Evolutionary conservation across 1,140 invertebrate genomes (phyloP).

Genomic region (Eriosoma lanigerum): DNA sequence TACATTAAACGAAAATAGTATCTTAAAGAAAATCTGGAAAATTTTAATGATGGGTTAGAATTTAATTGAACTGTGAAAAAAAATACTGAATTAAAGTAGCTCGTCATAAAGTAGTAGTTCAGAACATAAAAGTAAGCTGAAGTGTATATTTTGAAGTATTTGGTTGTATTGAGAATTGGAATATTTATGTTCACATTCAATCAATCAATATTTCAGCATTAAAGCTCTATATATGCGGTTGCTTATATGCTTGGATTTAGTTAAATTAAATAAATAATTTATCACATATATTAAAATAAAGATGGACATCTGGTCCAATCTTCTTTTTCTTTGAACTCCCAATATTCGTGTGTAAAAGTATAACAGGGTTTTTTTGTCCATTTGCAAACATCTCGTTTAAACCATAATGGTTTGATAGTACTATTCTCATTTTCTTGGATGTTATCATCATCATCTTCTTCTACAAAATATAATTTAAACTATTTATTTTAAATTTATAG

Average conservation of each 20-base stretch:
- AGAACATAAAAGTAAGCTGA: neutral
- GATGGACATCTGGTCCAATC: conserved; percentile 92
- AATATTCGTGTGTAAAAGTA: conserved; percentile 86
- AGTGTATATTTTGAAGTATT: neutral
- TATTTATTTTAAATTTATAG: too few species aligned
- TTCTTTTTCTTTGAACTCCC: conserved; percentile 84
- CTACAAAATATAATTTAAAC: neutral
- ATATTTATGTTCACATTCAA: neutral
- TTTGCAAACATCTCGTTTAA: conserved; percentile 78
- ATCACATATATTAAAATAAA: conserved; percentile 68
- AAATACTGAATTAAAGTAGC: conserved; percentile 1
- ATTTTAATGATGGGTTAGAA: neutral
- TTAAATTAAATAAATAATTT: conserved; percentile 26
- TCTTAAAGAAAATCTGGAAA: neutral
- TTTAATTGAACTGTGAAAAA: neutral
- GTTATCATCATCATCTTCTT: conserved; percentile 36
- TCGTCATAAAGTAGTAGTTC: conserved; percentile 13
- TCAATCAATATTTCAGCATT: neutral
- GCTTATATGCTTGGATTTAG: neutral
- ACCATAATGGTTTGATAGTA: conserved; percentile 88
- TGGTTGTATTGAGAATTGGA: neutral
- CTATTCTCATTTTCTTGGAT: conserved; percentile 32
- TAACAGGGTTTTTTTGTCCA: conserved; percentile 81
- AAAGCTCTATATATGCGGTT: neutral
- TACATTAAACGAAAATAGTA: neutral